Base-by-base conservation (phyloP, 2,113 vertebrate species). In the Vulpes ferrilata region DNA sequence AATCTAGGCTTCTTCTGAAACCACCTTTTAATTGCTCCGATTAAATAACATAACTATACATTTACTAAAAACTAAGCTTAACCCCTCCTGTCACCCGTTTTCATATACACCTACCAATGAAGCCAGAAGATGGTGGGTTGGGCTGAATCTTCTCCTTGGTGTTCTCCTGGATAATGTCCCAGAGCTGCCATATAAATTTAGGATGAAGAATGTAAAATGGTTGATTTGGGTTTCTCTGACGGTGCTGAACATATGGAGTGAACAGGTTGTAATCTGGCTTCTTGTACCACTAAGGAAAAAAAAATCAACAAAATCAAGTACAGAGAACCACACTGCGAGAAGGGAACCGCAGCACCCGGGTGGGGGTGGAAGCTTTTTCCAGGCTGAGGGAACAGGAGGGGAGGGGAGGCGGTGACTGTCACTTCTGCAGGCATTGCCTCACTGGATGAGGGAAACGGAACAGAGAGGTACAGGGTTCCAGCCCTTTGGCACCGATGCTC, bases 261-360 rank as follows among this genome's bases (percentile, higher is more conserved):
- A 99, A 99, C 78, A 99, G 98, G 98, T 99, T 99, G 98, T 99
- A 99, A 98, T 99, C 99, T 17, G 99, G 99, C 82, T 99, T 99
- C 98, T 98, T 98, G 85, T 99, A 99, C 99, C 99, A 99, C 99
- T 99, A 95, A 11, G 8, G 8, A 85, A n/a, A 59, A 60, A 96
- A 95, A 81, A 69, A 62, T 27, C 64, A 90, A 95, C 30, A 17
- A 2, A 43, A 27, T 96, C 69, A 82, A 64, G 30, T 2, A 20
- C 20, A 84, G 74, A 65, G n/a, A 35, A 2, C 22, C 25, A 71
- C 11, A 27, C 7, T 17, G 30, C 30, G 35, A 19, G 71, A 71
- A 90, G 30, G 51, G 67, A 35, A 22, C 30, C 3, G 15, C 53
- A 30, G 32, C 4, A 9, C 3, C 8, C 1, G 22, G 27, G 5